Base-by-base conservation (phyloP, 2,113 vertebrate genomes). In the Chrysochloris asiatica region DNA sequence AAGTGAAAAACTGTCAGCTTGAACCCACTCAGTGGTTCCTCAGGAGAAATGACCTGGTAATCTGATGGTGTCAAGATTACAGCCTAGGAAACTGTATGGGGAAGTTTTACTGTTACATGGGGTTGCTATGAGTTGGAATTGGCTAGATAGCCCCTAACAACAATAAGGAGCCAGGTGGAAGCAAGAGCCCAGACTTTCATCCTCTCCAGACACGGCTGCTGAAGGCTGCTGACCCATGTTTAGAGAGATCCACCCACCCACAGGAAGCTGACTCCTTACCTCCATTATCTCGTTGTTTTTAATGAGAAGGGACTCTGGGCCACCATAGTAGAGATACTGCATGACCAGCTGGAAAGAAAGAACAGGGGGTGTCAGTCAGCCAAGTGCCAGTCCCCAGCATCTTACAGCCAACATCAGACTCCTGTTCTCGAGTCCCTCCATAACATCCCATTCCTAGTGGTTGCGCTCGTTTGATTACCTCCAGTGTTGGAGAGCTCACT, bases 251-350 rank as follows among this genome's bases (percentile, higher is more conserved):
- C 33, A 24, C 33, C 11, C 4, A 22, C 71, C 11, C 43, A 8
- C 0, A 28, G 41, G 56, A 16, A 52, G 43, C 21, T 0, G 3
- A 41, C 33, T 54, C 90, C 98, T 98, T 96, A 99, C 99, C 99
- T 99, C 99, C 98, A 99, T 99, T 48, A 99, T 95, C 96, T 99
- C 99, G 47, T 98, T 99, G 96, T 99, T 99, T 94, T 99, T 99
- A 96, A 99, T 99, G 97, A 99, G 98, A 93, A 99, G 98, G 33
- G 99, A 98, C 22, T 99, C 99, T 52, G 99, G 98, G 93, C 99
- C 99, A 82, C 99, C 99, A 8, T 93, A 99, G 96, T 99, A 99
- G 81, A 99, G 98, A 95, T 99, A 99, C 98, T 99, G 99, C 99
- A 99, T 99, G 96, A 99, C 99, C 96, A 99, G 98, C 99, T 99